These are phyloP conservation scores for Littorina saxatilis DNA, from an alignment of 1,140 invertebrate genomes.

Conservation along the genomic window DNA sequence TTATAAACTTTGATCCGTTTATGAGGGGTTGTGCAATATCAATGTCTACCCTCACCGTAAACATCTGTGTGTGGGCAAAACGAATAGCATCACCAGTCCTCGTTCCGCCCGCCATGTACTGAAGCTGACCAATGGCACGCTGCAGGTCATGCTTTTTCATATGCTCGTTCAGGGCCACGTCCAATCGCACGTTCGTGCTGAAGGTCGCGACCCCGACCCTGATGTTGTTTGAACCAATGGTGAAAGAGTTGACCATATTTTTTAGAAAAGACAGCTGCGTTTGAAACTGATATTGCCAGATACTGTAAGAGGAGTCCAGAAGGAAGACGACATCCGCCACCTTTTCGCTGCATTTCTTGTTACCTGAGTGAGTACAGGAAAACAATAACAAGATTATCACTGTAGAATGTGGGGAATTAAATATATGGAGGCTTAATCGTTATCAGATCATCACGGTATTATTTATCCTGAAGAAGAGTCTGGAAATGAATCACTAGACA, in stretches of 20 bases:
- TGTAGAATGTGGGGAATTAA: too few relatives aligned
- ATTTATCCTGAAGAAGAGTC: too few relatives aligned
- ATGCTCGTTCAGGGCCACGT: conserved; percentile 48
- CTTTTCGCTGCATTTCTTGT: conserved; percentile 46
- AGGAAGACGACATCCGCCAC: conserved; percentile 64
- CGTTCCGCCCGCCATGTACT: conserved; percentile 46
- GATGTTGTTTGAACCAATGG: conserved; percentile 48
- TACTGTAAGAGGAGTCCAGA: conserved; percentile 60
- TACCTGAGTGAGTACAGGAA: too few relatives aligned
- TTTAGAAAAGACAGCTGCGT: conserved; percentile 55
- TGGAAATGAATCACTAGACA: too few relatives aligned
- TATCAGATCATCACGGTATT: too few relatives aligned
- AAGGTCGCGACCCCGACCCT: conserved; percentile 54
- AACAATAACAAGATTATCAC: too few relatives aligned
- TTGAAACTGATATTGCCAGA: conserved; percentile 52
- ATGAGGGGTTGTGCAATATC: too few relatives aligned
- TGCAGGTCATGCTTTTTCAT: conserved; percentile 40
- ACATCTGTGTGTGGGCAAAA: conserved; percentile 55
- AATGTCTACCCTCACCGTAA: conserved; percentile 33
- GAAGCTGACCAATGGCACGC: conserved; percentile 46
- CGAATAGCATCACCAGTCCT: conserved; percentile 53
- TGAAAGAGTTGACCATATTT: conserved; percentile 52
- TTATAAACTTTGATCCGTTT: too few relatives aligned
- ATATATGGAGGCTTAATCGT: too few relatives aligned
- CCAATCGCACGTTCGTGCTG: conserved; percentile 40